Base-by-base conservation (phyloP, 2,113 vertebrate genomes). In the Lathamus discolor region DNA sequence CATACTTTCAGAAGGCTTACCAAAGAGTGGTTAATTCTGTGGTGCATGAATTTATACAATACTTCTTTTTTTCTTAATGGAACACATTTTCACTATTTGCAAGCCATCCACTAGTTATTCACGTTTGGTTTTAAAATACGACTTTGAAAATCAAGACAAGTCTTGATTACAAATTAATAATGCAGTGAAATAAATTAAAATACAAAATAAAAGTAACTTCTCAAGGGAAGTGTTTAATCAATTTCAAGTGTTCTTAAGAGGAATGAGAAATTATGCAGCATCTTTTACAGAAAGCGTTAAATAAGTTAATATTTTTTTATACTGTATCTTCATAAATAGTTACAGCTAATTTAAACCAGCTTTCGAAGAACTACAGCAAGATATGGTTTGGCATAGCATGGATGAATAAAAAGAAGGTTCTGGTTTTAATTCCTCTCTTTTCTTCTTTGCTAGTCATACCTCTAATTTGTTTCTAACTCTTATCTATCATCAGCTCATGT, bases 121-220 rank as follows among this genome's bases (percentile, higher is more conserved):
- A 95, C 0, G 3, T 94, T 87, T 95, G 70, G 67, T 96, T 95
- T 95, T 96, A 93, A 96, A 97, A 90, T 88, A 92, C 46, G 55
- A 48, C 93, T 74, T 88, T n/a, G 69, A 94, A 93, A 95, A 95
- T 93, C 84, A 96, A 88, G 95, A 95, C 91, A 96, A 87, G 54
- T 73, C 90, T 95, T 94, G 83, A 96, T 94, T 92, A 93, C 86
- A 90, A 87, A 86, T 87, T 90, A 92, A 93, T 96, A 92, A 96
- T 90, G 61, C 93, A 88, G 31, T 83, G 39, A 94, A 96, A 96
- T 80, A 91, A 68, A 87, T 94, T 91, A 90, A 96, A 93, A 91
- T 88, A 92, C 70, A 87, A 83, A 94, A 95, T 95, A 96, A 24
- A 95, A 89, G 49, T 66, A 90, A 33, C 22, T 96, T 84, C 74